These are phyloP conservation scores for Campoletis sonorensis DNA, from an alignment of 1,140 invertebrate genomes.

Conservation along the genomic window DNA sequence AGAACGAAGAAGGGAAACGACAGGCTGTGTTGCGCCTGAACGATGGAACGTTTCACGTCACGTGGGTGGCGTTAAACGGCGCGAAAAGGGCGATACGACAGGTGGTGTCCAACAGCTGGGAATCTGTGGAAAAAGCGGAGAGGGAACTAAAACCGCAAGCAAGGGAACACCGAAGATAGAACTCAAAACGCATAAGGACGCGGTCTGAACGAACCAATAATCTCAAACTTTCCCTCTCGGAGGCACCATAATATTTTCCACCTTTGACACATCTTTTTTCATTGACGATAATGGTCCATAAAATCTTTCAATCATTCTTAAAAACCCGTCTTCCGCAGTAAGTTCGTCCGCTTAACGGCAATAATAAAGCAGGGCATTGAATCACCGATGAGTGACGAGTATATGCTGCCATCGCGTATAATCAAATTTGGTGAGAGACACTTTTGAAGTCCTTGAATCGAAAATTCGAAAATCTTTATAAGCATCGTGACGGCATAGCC, in stretches of 20 bases:
- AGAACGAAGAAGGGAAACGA: conserved; percentile 19
- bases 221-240: not conserved
- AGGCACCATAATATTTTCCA: not conserved
- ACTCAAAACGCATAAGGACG: not conserved
- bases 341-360: not conserved
- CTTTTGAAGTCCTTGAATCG: not conserved
- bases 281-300: not conserved
- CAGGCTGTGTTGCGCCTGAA: conserved; percentile 11
- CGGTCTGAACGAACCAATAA: not conserved
- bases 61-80: conserved; percentile 64
- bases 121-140: conserved; percentile 63
- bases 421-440: not conserved
- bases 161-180: not conserved
- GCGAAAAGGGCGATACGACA: conserved; percentile 69
- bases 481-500: no score
- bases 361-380: conserved; percentile 7
- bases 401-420: not conserved
- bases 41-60: conserved; percentile 53
- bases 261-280: not conserved
- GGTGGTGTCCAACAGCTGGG: conserved; percentile 67
- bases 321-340: not conserved
- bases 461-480: not conserved
- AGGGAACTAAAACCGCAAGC: not conserved
- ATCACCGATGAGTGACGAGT: conserved; percentile 28
- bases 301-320: no score